phyloP scores from a whole-genome alignment of 2,888 invertebrate species.

The Sarcophaga rosellei region DNA sequence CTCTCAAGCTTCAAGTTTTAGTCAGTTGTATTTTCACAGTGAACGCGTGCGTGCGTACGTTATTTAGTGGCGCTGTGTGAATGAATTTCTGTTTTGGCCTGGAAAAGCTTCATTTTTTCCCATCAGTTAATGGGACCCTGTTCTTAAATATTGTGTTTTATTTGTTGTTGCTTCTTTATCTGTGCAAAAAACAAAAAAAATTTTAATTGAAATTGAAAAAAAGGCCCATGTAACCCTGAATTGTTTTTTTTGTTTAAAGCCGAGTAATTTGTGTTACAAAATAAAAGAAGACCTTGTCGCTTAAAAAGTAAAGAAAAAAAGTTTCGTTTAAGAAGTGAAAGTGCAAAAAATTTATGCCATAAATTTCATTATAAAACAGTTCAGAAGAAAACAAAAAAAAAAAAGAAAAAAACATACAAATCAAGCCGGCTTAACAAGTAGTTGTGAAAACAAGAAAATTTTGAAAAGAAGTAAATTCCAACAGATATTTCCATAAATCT shows the following conservation, averaged over 20 bases:
- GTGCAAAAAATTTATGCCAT: slow-evolving; percentile 37
- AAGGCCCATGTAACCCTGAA: not conserved
- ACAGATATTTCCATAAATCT: too few relatives aligned
- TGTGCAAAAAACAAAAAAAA: slow-evolving; percentile 2
- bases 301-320: slow-evolving; percentile 9
- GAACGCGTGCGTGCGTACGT: slow-evolving; percentile 69
- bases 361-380: slow-evolving; percentile 38
- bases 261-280: slow-evolving; percentile 38
- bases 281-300: slow-evolving; percentile 6
- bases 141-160: not conserved
- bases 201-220: not conserved
- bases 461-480: not conserved
- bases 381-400: slow-evolving; percentile 14
- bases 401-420: slow-evolving; percentile 25
- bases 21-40: slow-evolving; percentile 69
- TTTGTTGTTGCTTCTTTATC: not conserved
- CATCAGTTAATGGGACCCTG: slow-evolving; percentile 14
- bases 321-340: slow-evolving; percentile 64
- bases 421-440: slow-evolving; percentile 53
- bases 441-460: slow-evolving; percentile 44
- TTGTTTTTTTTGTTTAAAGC: not conserved
- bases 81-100: not conserved
- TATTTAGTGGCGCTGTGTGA: slow-evolving; percentile 63
- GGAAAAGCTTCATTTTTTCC: not conserved
- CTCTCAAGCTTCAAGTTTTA: slow-evolving; percentile 50